Conservation (phyloP, 2,888 invertebrate species). For the Crematogaster levior region DNA sequence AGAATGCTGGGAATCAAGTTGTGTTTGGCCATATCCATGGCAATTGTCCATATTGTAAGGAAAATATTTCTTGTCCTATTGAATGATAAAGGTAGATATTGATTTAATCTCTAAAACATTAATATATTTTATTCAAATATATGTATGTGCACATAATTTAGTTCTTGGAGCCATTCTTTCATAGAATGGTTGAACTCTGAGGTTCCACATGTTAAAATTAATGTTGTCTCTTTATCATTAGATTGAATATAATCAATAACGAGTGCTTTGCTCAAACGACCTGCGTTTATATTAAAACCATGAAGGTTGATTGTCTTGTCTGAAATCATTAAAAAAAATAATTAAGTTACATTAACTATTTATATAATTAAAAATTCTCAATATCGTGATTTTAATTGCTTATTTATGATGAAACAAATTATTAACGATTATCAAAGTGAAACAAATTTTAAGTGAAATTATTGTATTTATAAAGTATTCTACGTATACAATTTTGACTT, state of each 20-base stretch:
- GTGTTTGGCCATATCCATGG: slow-evolving; percentile 81
- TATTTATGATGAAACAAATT: neutral
- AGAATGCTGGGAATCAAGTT: slow-evolving; percentile 76
- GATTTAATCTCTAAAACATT: neutral
- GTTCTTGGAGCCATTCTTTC: slow-evolving; percentile 67
- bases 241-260: slow-evolving; percentile 67
- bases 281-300: slow-evolving; percentile 75
- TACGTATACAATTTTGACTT: neutral
- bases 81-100: slow-evolving; percentile 40
- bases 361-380: slow-evolving; percentile 2
- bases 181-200: slow-evolving; percentile 76
- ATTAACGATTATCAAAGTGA: neutral
- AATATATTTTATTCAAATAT: slow-evolving; percentile 70
- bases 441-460: neutral
- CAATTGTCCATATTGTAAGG: slow-evolving; percentile 80
- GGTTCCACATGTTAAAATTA: slow-evolving; percentile 82
- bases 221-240: slow-evolving; percentile 67
- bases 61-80: slow-evolving; percentile 79
- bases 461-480: neutral
- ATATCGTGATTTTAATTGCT: slow-evolving; percentile 16
- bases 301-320: slow-evolving; percentile 68
- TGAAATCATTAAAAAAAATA: slow-evolving; percentile 57
- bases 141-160: slow-evolving; percentile 72
- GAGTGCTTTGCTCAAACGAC: slow-evolving; percentile 70
- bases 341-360: neutral